phyloP scores from a whole-genome alignment of 1,140 invertebrate species.

The Babylonia areolata region DNA sequence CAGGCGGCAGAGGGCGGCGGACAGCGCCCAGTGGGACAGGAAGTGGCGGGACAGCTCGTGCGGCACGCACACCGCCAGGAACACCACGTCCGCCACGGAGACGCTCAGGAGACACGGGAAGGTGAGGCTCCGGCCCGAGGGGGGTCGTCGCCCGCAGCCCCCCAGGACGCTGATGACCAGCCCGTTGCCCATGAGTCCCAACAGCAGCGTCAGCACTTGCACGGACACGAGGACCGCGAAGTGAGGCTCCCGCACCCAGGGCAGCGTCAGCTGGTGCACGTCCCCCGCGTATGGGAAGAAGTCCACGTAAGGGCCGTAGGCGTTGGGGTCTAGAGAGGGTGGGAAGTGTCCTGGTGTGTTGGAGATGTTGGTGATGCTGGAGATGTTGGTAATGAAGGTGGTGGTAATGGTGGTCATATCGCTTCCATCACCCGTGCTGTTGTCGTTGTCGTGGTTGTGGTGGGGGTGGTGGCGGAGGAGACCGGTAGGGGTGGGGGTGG shows the following conservation, averaged over 20 bases:
- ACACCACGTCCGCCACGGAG: slow-evolving; percentile 92
- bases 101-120: slow-evolving; percentile 95
- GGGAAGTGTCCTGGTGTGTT: neutral
- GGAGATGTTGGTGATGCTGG: neutral
- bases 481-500: neutral
- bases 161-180: slow-evolving; percentile 92
- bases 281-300: slow-evolving; percentile 59
- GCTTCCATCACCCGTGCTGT: neutral
- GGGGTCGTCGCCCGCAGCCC: slow-evolving; percentile 86
- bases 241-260: slow-evolving; percentile 66
- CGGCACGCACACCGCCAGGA: slow-evolving; percentile 91
- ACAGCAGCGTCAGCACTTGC: slow-evolving; percentile 84
- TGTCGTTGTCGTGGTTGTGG: slow-evolving; percentile 22
- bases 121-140: slow-evolving; percentile 91
- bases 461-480: neutral
- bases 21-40: slow-evolving; percentile 85
- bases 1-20: slow-evolving; percentile 80
- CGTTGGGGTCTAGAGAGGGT: neutral
- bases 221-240: slow-evolving; percentile 77
- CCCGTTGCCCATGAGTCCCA: slow-evolving; percentile 89
- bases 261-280: slow-evolving; percentile 57
- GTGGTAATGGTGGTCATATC: neutral
- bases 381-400: neutral
- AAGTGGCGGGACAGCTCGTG: slow-evolving; percentile 93
- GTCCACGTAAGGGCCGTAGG: slow-evolving; percentile 25